Evolutionary conservation across 2,888 invertebrate species (phyloP), one percentile per base, ranked within the genome.

Genomic region (Lasioglossum villosulum): DNA sequence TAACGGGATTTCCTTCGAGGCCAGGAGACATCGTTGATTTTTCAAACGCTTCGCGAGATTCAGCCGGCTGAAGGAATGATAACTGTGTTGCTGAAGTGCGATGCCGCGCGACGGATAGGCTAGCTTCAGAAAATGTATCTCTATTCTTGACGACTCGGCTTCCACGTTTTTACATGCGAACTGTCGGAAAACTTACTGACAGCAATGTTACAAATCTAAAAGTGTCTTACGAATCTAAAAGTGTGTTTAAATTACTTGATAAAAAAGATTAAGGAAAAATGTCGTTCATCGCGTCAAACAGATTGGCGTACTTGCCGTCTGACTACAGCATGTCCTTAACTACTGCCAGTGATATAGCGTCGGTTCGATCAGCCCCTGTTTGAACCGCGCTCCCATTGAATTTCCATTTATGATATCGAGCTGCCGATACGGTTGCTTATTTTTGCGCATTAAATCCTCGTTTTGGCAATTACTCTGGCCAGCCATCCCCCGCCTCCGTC

Each of bases 291-390:
- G 59, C 52, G n/a, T n/a, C n/a, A 0, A 16, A 19, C 34, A 66
- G 34, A 8, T 19, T 23, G 3, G 10, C 10, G 12, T n/a, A 39
- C n/a, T 56, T 73, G 34, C 52, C 42, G 82, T 78, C 87, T 79
- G 89, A 74, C 80, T 82, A 90, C 73, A 72, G 70, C 76, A 77
- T 77, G 76, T 23, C 73, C 76, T 84, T 77, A 87, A 81, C 87
- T 84, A 88, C 88, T 56, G 56, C n/a, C 56, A 10, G 12, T 56
- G n/a, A 56, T 56, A n/a, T 27, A 23, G 39, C 71, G 52, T 27
- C 12, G 68, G 8, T 37, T 12, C 48, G 34, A 48, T 34, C 39
- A 30, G n/a, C 76, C 42, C 81, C 23, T 30, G 45, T 4, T 39
- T 2, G 30, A 37, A 19, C 48, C 48, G 34, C 68, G 75, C 73